Conservation (phyloP, 1,140 invertebrate genomes). For the Drosophila navojoa region DNA sequence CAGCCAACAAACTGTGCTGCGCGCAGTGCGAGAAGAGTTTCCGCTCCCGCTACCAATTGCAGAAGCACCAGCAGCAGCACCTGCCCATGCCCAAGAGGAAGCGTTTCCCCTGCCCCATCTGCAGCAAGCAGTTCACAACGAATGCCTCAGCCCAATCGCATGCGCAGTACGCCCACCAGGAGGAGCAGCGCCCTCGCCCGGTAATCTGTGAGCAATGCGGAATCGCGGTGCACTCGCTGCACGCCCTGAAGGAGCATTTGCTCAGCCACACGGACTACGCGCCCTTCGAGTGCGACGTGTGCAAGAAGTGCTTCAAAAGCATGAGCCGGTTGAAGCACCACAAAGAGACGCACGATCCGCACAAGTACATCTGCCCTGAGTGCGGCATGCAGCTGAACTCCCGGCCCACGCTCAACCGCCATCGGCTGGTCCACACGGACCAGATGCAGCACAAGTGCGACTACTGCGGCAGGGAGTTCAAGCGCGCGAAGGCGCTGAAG, state of each 20-base stretch:
- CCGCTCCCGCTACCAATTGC: slow-evolving; percentile 40
- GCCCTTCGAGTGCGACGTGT: slow-evolving; percentile 84
- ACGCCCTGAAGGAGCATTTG: slow-evolving; percentile 84
- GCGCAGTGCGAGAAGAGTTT: slow-evolving; percentile 58
- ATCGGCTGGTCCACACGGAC: slow-evolving; percentile 84
- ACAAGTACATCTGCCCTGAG: slow-evolving; percentile 84
- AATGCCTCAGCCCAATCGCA: slow-evolving; percentile 74
- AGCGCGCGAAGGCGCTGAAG: slow-evolving; percentile 83
- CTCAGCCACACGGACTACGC: slow-evolving; percentile 84
- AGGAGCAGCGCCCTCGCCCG: slow-evolving; percentile 82
- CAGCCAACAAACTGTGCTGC: slow-evolving; percentile 22
- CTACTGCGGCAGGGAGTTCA: slow-evolving; percentile 76
- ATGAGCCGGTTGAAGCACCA: slow-evolving; percentile 68
- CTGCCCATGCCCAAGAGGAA: slow-evolving; percentile 57
- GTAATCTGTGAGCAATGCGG: slow-evolving; percentile 85
- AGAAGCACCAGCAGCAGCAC: slow-evolving; percentile 59
- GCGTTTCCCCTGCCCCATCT: slow-evolving; percentile 52
- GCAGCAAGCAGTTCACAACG: slow-evolving; percentile 75
- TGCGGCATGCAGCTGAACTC: slow-evolving; percentile 85
- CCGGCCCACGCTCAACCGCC: slow-evolving; percentile 84
- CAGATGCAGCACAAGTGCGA: slow-evolving; percentile 84
- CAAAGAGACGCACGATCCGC: slow-evolving; percentile 84
- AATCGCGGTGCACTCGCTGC: slow-evolving; percentile 83
- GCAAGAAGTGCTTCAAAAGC: slow-evolving; percentile 84
- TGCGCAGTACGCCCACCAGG: slow-evolving; percentile 83